Conservation (phyloP, 1,140 invertebrate species). For the Papilio machaon region DNA sequence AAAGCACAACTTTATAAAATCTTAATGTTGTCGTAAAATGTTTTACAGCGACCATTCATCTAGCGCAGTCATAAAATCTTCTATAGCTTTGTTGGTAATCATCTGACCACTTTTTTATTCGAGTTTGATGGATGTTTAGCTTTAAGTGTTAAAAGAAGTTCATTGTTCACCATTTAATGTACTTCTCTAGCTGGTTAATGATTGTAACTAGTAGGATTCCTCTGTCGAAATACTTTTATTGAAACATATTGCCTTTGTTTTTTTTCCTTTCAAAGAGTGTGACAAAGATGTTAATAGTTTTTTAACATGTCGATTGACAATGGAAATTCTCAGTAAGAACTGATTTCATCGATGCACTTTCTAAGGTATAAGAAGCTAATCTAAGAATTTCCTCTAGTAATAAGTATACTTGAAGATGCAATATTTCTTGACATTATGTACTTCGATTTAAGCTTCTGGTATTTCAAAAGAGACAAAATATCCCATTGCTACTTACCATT, state of each 20-base stretch:
- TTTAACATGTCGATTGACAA: background rate
- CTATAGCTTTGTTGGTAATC: conserved; percentile 47
- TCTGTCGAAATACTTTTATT: conserved; percentile 30
- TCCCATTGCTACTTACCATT: background rate
- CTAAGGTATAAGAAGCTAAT: background rate
- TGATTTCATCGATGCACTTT: background rate
- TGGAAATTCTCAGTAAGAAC: conserved; percentile 12
- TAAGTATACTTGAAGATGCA: no score
- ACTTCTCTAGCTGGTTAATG: conserved; percentile 36
- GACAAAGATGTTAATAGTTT: no score
- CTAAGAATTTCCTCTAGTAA: no score
- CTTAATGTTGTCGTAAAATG: conserved; percentile 53
- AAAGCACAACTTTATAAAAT: conserved; percentile 30
- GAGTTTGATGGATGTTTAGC: conserved; percentile 52
- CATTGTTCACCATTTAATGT: conserved; percentile 41
- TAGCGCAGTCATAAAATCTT: conserved; percentile 49
- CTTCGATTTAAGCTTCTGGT: background rate
- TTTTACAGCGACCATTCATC: conserved; percentile 49
- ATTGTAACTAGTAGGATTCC: no score
- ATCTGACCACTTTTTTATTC: conserved; percentile 53
- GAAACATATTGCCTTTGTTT: no score
- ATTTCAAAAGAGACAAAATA: background rate
- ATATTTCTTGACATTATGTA: background rate
- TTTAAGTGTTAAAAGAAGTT: conserved; percentile 30
- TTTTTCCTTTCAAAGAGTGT: no score